phyloP scores from a whole-genome alignment of 2,888 invertebrate species.

The Zygothrica quintamaculata region DNA sequence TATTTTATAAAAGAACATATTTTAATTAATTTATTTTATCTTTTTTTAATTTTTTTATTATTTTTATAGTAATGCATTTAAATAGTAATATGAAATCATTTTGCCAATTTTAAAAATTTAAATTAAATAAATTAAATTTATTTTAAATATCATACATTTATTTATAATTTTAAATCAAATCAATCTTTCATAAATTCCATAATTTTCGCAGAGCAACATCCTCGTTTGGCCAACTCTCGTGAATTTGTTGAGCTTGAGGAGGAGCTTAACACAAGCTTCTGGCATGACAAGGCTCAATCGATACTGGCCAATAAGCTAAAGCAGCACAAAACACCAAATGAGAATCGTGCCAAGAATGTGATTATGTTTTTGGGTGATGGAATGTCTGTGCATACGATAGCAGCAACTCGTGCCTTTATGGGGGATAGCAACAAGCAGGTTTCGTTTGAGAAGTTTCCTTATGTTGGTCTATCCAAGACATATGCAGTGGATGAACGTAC shows the following conservation, averaged over 20 bases:
- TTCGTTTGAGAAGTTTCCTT: conserved; percentile 88
- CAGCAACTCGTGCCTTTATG: conserved; percentile 87
- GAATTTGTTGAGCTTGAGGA: conserved; percentile 57
- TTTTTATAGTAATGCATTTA: too few species aligned
- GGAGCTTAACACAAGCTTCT: conserved; percentile 75
- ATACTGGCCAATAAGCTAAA: conserved; percentile 68
- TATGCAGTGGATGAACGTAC: conserved; percentile 91
- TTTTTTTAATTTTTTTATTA: too few species aligned
- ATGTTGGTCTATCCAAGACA: conserved; percentile 86
- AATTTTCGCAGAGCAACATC: conserved; percentile 62
- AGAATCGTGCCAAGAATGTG: conserved; percentile 86
- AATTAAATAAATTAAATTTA: conserved; percentile 1
- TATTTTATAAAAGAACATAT: too few species aligned
- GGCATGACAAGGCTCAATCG: conserved; percentile 81
- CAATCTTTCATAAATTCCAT: background rate
- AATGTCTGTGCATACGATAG: conserved; percentile 89
- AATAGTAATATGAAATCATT: too few species aligned
- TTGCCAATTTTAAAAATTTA: too few species aligned
- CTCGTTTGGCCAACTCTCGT: conserved; percentile 50
- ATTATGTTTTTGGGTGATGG: conserved; percentile 91
- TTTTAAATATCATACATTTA: too few species aligned
- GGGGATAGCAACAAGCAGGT: conserved; percentile 87
- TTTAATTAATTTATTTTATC: too few species aligned
- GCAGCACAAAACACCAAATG: conserved; percentile 63
- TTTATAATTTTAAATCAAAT: too few species aligned